phyloP scores from a whole-genome alignment of 2,113 vertebrate genomes.

The Tenebrosternarchus preto region DNA sequence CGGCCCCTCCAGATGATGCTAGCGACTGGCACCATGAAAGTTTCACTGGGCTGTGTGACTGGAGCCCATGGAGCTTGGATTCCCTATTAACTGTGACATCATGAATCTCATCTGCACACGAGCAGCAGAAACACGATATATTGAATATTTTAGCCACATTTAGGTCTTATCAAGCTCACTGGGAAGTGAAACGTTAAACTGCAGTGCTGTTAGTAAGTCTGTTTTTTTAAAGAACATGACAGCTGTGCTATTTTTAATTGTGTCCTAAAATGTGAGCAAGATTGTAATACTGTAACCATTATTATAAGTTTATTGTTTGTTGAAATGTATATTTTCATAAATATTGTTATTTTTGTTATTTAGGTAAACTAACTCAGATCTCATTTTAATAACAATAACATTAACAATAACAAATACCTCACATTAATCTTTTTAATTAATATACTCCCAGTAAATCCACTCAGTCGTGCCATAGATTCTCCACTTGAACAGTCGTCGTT shows the following conservation, averaged over 20 bases:
- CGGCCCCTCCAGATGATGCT: conserved; percentile 41
- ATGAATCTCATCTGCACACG: no score
- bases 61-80: neutral
- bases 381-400: conserved; percentile 11
- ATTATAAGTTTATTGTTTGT: neutral
- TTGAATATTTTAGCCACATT: neutral
- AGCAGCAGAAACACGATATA: no score
- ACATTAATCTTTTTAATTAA: neutral
- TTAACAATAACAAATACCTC: conserved; percentile 4
- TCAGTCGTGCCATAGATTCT: neutral
- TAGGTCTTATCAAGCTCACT: no score
- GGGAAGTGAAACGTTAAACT: no score
- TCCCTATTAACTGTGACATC: neutral
- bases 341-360: conserved; percentile 17
- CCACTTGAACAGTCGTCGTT: no score
- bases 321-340: conserved; percentile 31
- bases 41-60: neutral
- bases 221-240: neutral
- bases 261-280: conserved; percentile 2
- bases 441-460: neutral
- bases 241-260: neutral
- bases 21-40: no score
- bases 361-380: neutral
- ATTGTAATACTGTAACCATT: neutral
- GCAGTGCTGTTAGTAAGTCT: neutral